Percentiles rank a stretch among this genome's conserved stretches.
Conservation (phyloP, 2,797 vertebrate genomes). For the Antrozous pallidus region DNA sequence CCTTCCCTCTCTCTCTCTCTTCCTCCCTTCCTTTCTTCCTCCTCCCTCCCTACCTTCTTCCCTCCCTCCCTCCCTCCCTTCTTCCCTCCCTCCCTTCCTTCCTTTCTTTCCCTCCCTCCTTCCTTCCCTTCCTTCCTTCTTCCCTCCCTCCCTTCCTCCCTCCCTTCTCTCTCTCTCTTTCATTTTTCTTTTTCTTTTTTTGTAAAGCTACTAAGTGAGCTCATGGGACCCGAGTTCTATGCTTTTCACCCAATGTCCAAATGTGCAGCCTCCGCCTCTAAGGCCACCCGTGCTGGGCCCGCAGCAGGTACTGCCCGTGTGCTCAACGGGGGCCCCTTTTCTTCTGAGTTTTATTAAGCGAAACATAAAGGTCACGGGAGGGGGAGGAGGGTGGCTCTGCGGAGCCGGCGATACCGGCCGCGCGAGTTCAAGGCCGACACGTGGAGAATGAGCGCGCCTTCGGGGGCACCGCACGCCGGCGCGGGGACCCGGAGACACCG, state of each 20-base stretch:
- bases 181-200: too few relatives aligned
- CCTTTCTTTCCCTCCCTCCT: too few relatives aligned
- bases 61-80: too few relatives aligned
- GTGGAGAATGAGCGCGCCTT: fast-evolving
- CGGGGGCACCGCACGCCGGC: background rate
- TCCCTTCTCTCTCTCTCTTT: too few relatives aligned
- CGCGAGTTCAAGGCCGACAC: background rate
- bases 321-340: background rate
- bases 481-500: background rate
- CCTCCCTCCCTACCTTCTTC: too few relatives aligned
- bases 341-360: background rate
- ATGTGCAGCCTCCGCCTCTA: background rate
- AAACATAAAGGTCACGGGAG: background rate
- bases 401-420: background rate
- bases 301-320: background rate
- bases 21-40: too few relatives aligned
- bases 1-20: too few relatives aligned
- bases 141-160: too few relatives aligned
- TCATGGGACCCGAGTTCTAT: fast-evolving
- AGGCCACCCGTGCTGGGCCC: background rate
- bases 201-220: background rate
- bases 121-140: too few relatives aligned
- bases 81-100: too few relatives aligned
- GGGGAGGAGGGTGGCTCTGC: background rate
- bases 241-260: background rate